Percentiles rank a stretch among this genome's conserved stretches.
These are phyloP conservation scores for Anabas testudineus DNA, from an alignment of 2,797 vertebrate species.

Conservation along the genomic window DNA sequence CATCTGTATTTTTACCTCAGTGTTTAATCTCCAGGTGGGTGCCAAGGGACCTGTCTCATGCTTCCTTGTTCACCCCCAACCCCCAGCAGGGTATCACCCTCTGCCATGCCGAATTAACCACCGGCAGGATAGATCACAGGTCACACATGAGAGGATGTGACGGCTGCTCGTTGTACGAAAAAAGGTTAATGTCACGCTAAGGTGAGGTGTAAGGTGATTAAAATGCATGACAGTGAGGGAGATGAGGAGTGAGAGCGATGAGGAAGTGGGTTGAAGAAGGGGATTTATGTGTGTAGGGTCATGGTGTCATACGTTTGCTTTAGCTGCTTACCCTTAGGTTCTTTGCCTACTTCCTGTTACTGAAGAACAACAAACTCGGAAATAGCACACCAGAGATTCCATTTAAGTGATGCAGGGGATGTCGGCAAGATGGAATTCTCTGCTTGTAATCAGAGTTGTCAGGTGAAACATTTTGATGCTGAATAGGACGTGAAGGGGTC, in stretches of 20 bases:
- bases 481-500: constrained; percentile 32
- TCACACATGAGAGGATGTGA: constrained; percentile 68
- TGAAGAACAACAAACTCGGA: background rate
- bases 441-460: constrained; percentile 27
- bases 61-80: constrained; percentile 20
- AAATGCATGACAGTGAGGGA: constrained; percentile 60
- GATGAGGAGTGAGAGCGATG: no score
- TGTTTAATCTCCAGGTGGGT: constrained; percentile 60
- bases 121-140: constrained; percentile 67
- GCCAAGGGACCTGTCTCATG: constrained; percentile 44
- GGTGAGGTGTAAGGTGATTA: constrained; percentile 71
- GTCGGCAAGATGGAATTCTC: constrained; percentile 4
- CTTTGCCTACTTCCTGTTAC: constrained; percentile 1
- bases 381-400: background rate
- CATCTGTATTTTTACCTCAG: constrained; percentile 26
- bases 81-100: constrained; percentile 32
- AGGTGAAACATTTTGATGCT: constrained; percentile 32
- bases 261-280: background rate
- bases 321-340: constrained; percentile 41
- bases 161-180: constrained; percentile 56
- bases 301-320: constrained; percentile 6
- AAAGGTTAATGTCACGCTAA: constrained; percentile 78
- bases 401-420: constrained; percentile 17
- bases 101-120: constrained; percentile 56
- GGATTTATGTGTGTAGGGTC: background rate